Evolutionary conservation across 1,140 invertebrate species (phyloP), one percentile per base, ranked within the genome.

Genomic region (Eurosta solidaginis): DNA sequence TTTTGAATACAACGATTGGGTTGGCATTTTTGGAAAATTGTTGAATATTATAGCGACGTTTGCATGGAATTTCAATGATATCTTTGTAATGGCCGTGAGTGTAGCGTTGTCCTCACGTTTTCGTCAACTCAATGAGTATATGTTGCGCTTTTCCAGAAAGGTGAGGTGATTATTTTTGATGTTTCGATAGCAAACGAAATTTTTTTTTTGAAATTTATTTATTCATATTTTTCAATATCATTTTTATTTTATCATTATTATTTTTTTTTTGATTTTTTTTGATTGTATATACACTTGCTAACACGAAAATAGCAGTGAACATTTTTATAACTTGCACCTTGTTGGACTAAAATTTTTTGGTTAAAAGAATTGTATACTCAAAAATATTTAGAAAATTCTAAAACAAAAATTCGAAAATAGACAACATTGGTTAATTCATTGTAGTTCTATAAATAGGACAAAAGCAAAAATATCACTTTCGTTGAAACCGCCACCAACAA

Each of bases 51-150:
- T 93, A 4, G 90, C 91, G 7, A 94, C 93, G 0, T 91, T 93
- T 27, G 89, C 91, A 0, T 93, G 92, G 92, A 92, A 92, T 80
- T 93, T 91, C 63, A 92, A 90, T 17, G 92, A 93, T 80, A 81
- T 92, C 0, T 92, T 93, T 54, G 89, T 93, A 0, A 92, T 92
- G 87, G 82, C 92, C 54, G 89, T 92, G 80, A 89, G 88, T 81
- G 86, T 91, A 45, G 90, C 91, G 33, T 80, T 93, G 36, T 89
- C 90, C 0, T 85, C 89, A 50, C 88, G 91, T 52, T 93, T 93
- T 80, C 88, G 89, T 6, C 90, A 91, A 76, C 81, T 93, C 0
- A 93, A 92, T 79, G 87, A 84, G 63, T 86, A 89, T 77, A 87
- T 93, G 44, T 83, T 89, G 20, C 82, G 84, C 0, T 86, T 90